Percentiles rank a stretch among this genome's conserved stretches.
These are phyloP conservation scores for Ptychoptera contaminata DNA, from an alignment of 2,888 invertebrate genomes.

Conservation along the genomic window DNA sequence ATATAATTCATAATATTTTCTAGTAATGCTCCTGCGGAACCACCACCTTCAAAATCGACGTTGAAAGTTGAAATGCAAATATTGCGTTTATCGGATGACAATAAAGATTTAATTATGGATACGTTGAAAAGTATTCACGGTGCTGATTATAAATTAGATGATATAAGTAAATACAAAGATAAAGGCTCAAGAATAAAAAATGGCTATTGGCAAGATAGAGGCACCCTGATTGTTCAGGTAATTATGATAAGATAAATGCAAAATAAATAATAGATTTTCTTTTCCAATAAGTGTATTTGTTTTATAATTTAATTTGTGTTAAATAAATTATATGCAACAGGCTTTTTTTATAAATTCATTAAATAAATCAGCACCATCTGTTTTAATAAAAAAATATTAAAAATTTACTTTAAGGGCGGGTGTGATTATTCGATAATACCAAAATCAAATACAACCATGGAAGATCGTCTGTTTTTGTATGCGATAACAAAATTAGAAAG, in stretches of 20 bases:
- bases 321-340: too few species aligned
- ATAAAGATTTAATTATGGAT: slow-evolving; percentile 56
- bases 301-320: slow-evolving; percentile 31
- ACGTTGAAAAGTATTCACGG: slow-evolving; percentile 61
- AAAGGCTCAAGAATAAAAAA: slow-evolving; percentile 50
- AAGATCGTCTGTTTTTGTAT: slow-evolving; percentile 50
- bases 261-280: too few species aligned
- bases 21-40: slow-evolving; percentile 28
- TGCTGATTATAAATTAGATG: slow-evolving; percentile 42
- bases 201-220: slow-evolving; percentile 62
- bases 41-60: slow-evolving; percentile 32
- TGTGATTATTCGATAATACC: slow-evolving; percentile 45
- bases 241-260: too few species aligned
- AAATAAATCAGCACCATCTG: not conserved
- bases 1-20: not conserved
- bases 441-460: slow-evolving; percentile 32
- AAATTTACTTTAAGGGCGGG: slow-evolving; percentile 14
- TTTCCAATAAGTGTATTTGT: too few species aligned
- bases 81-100: slow-evolving; percentile 46
- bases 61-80: slow-evolving; percentile 64
- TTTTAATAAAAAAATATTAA: not conserved
- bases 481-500: slow-evolving; percentile 56
- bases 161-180: slow-evolving; percentile 44
- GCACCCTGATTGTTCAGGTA: slow-evolving; percentile 50
- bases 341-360: not conserved